Percentiles rank a stretch among this genome's conserved stretches.
Evolutionary conservation across 1,140 invertebrate species (phyloP).

Genomic region (Zaprionus ghesquierei): DNA sequence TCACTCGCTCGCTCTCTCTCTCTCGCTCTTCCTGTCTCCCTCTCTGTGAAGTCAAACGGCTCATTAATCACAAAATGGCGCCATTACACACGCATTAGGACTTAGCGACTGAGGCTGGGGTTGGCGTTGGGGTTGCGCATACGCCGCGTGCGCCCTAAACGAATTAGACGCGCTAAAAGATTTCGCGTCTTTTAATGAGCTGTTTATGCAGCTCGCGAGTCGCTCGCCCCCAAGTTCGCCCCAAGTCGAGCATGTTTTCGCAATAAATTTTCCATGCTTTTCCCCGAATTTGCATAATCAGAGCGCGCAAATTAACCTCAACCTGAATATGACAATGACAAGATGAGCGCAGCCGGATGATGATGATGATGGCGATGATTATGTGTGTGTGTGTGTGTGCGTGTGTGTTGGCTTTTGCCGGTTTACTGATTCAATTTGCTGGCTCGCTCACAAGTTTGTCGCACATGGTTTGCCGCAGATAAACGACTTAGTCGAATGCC

Average conservation of each 20-base stretch:
- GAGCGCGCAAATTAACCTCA: slow-evolving; percentile 54
- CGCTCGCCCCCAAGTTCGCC: background rate
- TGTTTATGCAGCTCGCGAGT: slow-evolving; percentile 59
- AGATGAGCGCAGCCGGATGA: background rate
- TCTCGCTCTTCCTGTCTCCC: background rate
- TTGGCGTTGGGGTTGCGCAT: slow-evolving; percentile 6
- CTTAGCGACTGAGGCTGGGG: background rate
- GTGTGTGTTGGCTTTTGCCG: slow-evolving; percentile 44
- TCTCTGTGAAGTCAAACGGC: slow-evolving; percentile 57
- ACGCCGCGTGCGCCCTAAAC: slow-evolving; percentile 55
- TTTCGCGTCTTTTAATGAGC: slow-evolving; percentile 63
- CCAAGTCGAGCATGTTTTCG: slow-evolving; percentile 20
- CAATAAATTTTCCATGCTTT: slow-evolving; percentile 44
- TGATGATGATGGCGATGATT: slow-evolving; percentile 10
- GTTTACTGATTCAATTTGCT: slow-evolving; percentile 63
- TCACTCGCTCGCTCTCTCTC: background rate
- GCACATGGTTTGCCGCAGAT: slow-evolving; percentile 52
- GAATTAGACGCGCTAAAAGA: slow-evolving; percentile 65
- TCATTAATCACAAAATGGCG: slow-evolving; percentile 68
- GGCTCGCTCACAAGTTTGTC: slow-evolving; percentile 42
- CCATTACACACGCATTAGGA: slow-evolving; percentile 55
- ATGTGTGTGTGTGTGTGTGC: slow-evolving; percentile 17
- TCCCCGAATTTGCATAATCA: slow-evolving; percentile 68
- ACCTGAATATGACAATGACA: slow-evolving; percentile 44
- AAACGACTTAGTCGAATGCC: slow-evolving; percentile 69